Conservation (phyloP, 2,113 vertebrate genomes). For the Thomomys bottae region DNA sequence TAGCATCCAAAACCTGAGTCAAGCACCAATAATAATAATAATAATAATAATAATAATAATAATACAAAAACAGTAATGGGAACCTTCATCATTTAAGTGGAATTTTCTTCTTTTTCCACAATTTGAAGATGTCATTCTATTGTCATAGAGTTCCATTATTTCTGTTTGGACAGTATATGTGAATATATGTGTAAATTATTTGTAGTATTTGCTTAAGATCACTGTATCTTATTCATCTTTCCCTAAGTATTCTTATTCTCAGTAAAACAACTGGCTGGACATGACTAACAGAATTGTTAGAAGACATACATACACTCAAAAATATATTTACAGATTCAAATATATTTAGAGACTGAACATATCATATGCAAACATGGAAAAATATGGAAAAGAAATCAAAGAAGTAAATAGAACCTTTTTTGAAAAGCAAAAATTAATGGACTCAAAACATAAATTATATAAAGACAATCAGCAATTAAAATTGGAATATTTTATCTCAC, state of each 20-base stretch:
- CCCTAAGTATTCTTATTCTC: neutral
- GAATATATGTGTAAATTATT: neutral
- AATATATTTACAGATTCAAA: conserved; percentile 21
- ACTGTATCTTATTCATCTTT: neutral
- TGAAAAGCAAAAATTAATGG: neutral
- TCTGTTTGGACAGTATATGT: neutral
- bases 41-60: neutral
- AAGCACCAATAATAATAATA: too few relatives aligned
- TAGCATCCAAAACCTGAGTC: neutral
- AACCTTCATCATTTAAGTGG: neutral
- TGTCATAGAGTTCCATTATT: neutral
- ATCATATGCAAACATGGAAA: neutral
- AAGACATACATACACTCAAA: neutral
- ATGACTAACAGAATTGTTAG: neutral
- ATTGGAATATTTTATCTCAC: neutral
- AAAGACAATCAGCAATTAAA: neutral
- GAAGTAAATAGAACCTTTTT: neutral
- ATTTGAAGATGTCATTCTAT: neutral
- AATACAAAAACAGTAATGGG: neutral
- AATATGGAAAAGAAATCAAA: neutral
- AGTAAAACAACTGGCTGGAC: neutral
- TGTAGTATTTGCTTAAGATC: neutral
- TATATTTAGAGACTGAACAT: neutral
- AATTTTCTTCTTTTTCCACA: too few relatives aligned
- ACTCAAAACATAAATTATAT: neutral